Evolutionary conservation across 1,140 invertebrate species (phyloP), one percentile per base, ranked within the genome.

Genomic region (Subanguina moxae): DNA sequence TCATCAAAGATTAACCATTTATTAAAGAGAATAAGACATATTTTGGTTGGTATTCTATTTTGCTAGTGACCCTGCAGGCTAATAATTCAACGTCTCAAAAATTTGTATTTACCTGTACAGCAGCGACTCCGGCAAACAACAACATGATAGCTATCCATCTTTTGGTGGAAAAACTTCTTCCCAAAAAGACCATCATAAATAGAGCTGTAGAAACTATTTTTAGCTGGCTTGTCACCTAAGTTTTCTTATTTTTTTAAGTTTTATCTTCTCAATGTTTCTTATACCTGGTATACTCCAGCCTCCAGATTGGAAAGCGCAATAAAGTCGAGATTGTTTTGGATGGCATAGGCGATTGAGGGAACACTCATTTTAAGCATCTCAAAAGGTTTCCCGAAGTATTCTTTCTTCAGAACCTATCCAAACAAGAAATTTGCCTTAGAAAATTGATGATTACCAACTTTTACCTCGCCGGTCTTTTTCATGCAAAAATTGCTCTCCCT

Each of bases 291-390:
- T 19, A 83, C 78, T 11, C 76, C 78, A 27, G 80, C 79, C 56
- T 80, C 72, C 43, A 82, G 64, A 72, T 82, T 83, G 23, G 79
- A 82, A 25, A 82, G 58, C 17, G 78, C 79, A 17, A 82, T 67
- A 57, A 82, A 83, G 62, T 82, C 80, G 43, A 82, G 64, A 59
- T 82, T 82, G 58, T 82, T 82, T 69, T 82, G 80, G 25, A 82
- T 25, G 17, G 82, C 81, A 46, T 82, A 82, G 21, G 79, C 70
- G 17, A 82, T 67, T 5, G 81, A 82, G 0, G 82, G 81, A 15
- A 83, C 78, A 63, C 68, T 70, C 80, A 82, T 82, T 61, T 82
- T 82, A 9, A 72, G 30, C 28, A 82, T 57, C 45, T 82, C 80
- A 15, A 21, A 66, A 19, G 80, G 80, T 28, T 77, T 77, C 7